Base-by-base conservation (phyloP, 2,888 invertebrate species). In the Andrena hattorfiana region DNA sequence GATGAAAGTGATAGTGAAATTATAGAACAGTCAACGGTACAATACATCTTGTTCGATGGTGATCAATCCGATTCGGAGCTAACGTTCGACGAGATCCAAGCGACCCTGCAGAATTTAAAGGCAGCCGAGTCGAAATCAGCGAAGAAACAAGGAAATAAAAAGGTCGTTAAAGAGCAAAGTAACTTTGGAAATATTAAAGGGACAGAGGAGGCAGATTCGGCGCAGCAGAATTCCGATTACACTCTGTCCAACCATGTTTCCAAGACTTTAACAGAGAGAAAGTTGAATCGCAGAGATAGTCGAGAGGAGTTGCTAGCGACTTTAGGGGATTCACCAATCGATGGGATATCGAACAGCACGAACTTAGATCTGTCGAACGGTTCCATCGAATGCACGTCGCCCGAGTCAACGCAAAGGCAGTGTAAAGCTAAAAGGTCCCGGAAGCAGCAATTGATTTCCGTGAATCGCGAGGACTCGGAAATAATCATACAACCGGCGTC, bases 401-500 rank as follows among this genome's bases (percentile, higher is more conserved):
- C 87, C 0, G 70, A 76, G 48, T 62, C 68, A 1, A 59, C 69
- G 26, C 82, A 84, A 51, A 73, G 73, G 26, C 76, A 78, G 26
- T 75, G 80, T 42, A 89, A 91, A 85, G 88, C 91, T 0, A 94
- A 94, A 73, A 85, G 94, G 71, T 90, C 93, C 0, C 88, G 94
- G 30, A 94, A 94, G 59, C 94, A 94, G 68, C 93, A 94, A 74
- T 86, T 94, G 62, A 92, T 91, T 1, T 90, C 90, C 0, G 93
- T 94, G 0, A 93, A 94, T 81, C 92, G 94, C 0, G 93, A 91
- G 0, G 94, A 94, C 79, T 92, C 93, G 0, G 94, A 94, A 81
- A 94, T 94, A 35, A 94, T 94, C 66, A 94, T 94, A 63, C 94
- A 94, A 81, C 92, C 93, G 1, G 93, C 93, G 2, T 91, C 90